Conservation (phyloP, 1,140 invertebrate genomes). For the Copidosoma floridanum region DNA sequence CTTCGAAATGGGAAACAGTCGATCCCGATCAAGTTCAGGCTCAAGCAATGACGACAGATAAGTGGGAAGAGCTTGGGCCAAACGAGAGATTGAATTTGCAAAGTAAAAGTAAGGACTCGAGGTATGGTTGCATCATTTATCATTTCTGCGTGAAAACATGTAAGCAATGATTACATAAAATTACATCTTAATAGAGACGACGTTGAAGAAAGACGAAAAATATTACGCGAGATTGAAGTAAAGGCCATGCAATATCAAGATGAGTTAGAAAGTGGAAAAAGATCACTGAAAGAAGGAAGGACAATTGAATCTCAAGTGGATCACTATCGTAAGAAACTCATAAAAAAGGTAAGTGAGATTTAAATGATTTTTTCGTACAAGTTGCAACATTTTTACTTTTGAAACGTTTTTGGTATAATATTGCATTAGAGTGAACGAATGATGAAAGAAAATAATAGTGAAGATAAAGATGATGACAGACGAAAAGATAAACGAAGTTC, state of each 20-base stretch:
- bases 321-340: slow-evolving; percentile 86
- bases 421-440: slow-evolving; percentile 47
- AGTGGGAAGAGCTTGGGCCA: slow-evolving; percentile 77
- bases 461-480: slow-evolving; percentile 51
- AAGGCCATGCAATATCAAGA: slow-evolving; percentile 96
- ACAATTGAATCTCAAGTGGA: slow-evolving; percentile 81
- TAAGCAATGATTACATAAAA: background rate
- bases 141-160: background rate
- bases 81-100: slow-evolving; percentile 56
- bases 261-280: slow-evolving; percentile 85
- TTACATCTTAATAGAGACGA: slow-evolving; percentile 51
- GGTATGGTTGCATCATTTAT: slow-evolving; percentile 39
- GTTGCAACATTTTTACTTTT: too few relatives aligned
- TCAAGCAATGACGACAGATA: slow-evolving; percentile 85
- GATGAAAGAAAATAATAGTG: slow-evolving; percentile 49
- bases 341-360: slow-evolving; percentile 74
- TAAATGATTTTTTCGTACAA: background rate
- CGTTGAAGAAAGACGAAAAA: slow-evolving; percentile 76
- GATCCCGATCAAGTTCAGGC: slow-evolving; percentile 82
- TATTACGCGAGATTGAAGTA: slow-evolving; percentile 89
- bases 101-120: slow-evolving; percentile 54
- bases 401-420: too few relatives aligned
- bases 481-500: slow-evolving; percentile 48
- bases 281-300: slow-evolving; percentile 75
- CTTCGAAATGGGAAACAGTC: slow-evolving; percentile 94